Conservation (phyloP, 2,113 vertebrate genomes). For the Centropus bengalensis region DNA sequence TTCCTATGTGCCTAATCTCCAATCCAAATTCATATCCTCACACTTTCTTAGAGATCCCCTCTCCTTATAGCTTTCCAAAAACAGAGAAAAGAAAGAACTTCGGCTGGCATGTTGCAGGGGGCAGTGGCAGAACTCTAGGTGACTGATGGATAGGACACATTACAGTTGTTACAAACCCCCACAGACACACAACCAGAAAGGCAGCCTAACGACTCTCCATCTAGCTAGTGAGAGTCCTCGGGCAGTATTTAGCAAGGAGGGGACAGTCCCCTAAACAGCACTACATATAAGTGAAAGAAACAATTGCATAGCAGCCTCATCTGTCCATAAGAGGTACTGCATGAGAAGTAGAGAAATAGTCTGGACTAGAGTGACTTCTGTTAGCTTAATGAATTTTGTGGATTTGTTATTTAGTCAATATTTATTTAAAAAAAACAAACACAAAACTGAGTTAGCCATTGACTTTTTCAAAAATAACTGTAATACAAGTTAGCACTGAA, state of each 20-base stretch:
- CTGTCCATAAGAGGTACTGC: conserved; percentile 29
- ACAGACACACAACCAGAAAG: background rate
- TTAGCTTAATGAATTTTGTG: fast-evolving
- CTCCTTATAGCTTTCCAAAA: background rate
- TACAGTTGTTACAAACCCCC: background rate
- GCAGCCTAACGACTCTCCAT: background rate
- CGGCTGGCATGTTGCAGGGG: background rate
- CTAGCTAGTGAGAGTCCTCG: background rate
- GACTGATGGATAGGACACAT: background rate
- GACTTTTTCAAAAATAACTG: background rate
- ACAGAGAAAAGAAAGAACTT: background rate
- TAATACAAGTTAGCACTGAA: background rate
- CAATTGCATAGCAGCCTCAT: conserved; percentile 18
- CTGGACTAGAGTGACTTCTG: background rate
- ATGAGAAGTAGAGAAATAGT: background rate
- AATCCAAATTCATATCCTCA: background rate
- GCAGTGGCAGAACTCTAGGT: background rate
- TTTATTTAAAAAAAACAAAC: no score
- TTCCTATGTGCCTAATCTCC: background rate
- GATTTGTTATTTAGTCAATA: background rate
- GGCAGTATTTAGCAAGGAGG: background rate
- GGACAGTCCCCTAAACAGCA: background rate
- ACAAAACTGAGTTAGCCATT: background rate
- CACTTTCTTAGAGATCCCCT: background rate
- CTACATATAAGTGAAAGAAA: background rate